A percentile compares a stretch with the other conserved stretches of the same genome.
These are phyloP conservation scores for Myotis brandtii DNA, from an alignment of 2,113 vertebrate species.

Conservation along the genomic window DNA sequence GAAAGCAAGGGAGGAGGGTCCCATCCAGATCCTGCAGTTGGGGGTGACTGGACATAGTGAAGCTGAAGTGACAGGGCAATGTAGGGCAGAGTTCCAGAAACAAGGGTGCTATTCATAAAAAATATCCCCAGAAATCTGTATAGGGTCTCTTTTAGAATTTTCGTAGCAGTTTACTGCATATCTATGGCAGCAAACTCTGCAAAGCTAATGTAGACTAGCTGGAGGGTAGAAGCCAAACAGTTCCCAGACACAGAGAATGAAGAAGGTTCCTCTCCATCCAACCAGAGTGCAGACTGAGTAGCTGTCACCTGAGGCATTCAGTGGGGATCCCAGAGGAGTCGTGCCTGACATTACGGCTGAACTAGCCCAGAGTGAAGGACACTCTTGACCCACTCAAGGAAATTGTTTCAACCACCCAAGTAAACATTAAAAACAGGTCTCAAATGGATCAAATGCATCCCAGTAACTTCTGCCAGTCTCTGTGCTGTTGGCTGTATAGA, in stretches of 20 bases:
- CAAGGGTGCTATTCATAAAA: not conserved
- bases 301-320: not conserved
- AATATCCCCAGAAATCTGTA: not conserved
- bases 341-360: fast-evolving
- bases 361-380: not conserved
- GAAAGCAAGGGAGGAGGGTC: not conserved
- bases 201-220: not conserved
- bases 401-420: not conserved
- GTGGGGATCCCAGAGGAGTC: not conserved
- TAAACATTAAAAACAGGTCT: not conserved
- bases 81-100: not conserved
- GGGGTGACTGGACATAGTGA: not conserved
- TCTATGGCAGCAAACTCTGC: not conserved
- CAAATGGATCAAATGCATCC: not conserved
- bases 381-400: not conserved
- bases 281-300: not conserved
- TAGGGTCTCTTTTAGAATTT: not conserved
- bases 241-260: not conserved
- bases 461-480: not conserved
- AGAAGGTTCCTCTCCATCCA: not conserved
- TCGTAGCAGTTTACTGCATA: not conserved
- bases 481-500: not conserved
- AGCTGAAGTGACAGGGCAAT: not conserved
- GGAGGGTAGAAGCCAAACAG: not conserved
- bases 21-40: not conserved